A percentile compares a stretch with the other conserved stretches of the same genome.
Conservation (phyloP, 2,113 vertebrate genomes). For the Physeter macrocephalus region DNA sequence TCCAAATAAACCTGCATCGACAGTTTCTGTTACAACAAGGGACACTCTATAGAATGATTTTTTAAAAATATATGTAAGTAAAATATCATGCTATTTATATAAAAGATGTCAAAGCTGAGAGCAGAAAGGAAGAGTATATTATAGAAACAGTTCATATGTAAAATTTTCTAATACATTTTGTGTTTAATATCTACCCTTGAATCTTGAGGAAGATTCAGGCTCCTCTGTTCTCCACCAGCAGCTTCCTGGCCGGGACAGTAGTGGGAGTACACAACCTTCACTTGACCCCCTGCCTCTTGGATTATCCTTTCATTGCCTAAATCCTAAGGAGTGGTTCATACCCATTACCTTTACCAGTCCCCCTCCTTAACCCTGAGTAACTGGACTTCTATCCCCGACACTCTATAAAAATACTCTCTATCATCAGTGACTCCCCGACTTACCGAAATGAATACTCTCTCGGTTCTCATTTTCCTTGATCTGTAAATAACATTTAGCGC, state of each 20-base stretch:
- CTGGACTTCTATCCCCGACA: not conserved
- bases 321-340: not conserved
- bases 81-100: constrained; percentile 50
- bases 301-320: not conserved
- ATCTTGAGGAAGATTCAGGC: not conserved
- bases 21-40: constrained; percentile 97
- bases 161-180: not conserved
- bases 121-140: constrained; percentile 44
- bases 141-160: constrained; percentile 12
- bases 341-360: not conserved
- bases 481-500: not conserved
- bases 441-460: not conserved
- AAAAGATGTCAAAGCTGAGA: constrained; percentile 58
- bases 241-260: accelerated
- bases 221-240: not conserved
- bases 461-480: not conserved
- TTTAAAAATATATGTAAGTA: constrained; percentile 68
- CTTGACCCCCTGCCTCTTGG: not conserved
- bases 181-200: not conserved
- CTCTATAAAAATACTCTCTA: not conserved
- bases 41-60: constrained; percentile 88
- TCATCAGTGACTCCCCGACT: not conserved
- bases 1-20: constrained; percentile 97
- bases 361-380: not conserved
- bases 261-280: not conserved